Conservation (phyloP, 2,888 invertebrate species). For the Pocota personata region DNA sequence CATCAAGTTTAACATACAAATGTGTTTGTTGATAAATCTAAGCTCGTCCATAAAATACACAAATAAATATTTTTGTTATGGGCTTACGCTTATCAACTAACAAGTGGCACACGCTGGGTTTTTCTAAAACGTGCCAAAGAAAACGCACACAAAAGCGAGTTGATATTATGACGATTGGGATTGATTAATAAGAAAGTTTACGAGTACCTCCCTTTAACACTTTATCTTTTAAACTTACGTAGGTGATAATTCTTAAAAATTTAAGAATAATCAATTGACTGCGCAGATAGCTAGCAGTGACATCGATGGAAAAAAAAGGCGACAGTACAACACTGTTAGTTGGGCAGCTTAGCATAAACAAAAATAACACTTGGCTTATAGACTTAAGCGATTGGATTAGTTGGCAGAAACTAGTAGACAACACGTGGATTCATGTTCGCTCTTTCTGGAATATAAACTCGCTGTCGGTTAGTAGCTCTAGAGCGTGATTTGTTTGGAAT, state of each 20-base stretch:
- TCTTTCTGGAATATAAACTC: too few relatives aligned
- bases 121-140: background rate
- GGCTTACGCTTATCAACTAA: background rate
- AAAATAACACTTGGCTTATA: too few relatives aligned
- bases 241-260: background rate
- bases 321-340: too few relatives aligned
- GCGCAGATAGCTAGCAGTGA: background rate
- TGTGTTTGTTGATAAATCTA: background rate
- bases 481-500: too few relatives aligned
- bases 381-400: too few relatives aligned
- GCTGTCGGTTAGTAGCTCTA: too few relatives aligned
- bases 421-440: too few relatives aligned
- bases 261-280: too few relatives aligned
- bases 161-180: background rate
- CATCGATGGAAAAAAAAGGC: background rate
- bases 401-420: too few relatives aligned
- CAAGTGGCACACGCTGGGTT: background rate
- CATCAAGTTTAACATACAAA: background rate
- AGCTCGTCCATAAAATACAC: background rate
- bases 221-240: background rate
- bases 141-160: background rate
- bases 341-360: too few relatives aligned
- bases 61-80: background rate
- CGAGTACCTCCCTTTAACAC: too few relatives aligned
- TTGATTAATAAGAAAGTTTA: background rate